phyloP scores from a whole-genome alignment of 2,797 vertebrate genomes.

The Heliangelus exortis region DNA sequence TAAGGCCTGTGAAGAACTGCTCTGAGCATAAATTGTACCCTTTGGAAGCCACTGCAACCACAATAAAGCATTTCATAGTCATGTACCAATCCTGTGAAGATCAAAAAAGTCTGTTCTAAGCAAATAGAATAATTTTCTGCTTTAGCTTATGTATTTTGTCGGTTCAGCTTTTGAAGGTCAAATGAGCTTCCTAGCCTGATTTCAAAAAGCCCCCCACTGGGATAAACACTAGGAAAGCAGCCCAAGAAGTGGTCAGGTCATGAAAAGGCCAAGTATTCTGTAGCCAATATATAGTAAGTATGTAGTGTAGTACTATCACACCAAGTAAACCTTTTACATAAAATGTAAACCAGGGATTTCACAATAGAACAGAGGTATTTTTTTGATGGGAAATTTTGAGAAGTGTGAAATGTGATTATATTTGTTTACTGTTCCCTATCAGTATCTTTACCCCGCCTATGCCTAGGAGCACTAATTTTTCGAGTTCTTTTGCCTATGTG shows the following conservation, averaged over 20 bases:
- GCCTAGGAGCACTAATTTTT: neutral
- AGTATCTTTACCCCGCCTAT: neutral
- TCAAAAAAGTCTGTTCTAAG: neutral
- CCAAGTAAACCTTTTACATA: neutral
- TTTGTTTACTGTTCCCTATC: neutral
- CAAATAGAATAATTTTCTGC: neutral
- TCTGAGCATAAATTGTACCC: neutral
- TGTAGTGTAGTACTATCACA: neutral
- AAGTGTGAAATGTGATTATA: neutral
- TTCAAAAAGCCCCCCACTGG: neutral
- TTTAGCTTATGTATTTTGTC: neutral
- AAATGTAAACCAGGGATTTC: neutral
- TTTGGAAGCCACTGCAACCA: neutral
- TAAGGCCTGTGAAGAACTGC: neutral
- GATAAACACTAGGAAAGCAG: neutral
- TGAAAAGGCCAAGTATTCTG: neutral
- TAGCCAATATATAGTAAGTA: neutral
- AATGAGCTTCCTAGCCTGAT: neutral
- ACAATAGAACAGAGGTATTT: neutral
- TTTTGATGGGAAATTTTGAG: neutral
- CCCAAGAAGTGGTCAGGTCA: neutral
- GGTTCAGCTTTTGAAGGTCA: neutral
- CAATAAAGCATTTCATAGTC: neutral
- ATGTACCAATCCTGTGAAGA: neutral
- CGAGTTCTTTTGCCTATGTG: neutral